Evolutionary conservation across 2,888 invertebrate species (phyloP), one percentile per base, ranked within the genome.

Genomic region (Netelia inedita): DNA sequence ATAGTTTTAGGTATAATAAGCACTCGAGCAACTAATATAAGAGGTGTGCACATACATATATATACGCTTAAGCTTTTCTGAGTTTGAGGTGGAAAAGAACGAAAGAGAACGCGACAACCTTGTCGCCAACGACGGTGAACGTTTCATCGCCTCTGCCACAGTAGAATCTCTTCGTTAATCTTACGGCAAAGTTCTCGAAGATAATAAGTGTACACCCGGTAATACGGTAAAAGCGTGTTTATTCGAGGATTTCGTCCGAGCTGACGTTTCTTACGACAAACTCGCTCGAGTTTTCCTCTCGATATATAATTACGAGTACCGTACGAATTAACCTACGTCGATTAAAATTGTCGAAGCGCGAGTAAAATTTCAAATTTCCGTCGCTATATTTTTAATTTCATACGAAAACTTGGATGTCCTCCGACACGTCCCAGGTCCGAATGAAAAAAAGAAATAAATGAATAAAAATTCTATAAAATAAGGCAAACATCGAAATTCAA

Each of bases 131-230:
- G 14, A 50, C 65, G 43, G 14, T 41, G 55, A 55, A 66, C 61
- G 61, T 61, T 76, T 35, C 53, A 53, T 76, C 68, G 75, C 78
- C 68, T 43, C 69, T 41, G 66, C 50, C 28, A 61, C 55, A 0
- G 66, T 55, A 43, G 57, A 57, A 68, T 74, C 46, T 23, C 53
- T 46, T 65, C 59, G 59, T 76, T 76, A 84, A 76, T 76, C 83
- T 76, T 21, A 72, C 73, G n/a, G 68, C 68, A 84, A 84, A 84
- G 73, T 66, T 68, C 80, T 80, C 19, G 61, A 73, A 84, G 80
- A 84, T 81, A 84, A 84, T 81, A 84, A 76, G 72, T 80, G 68
- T 76, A 84, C 76, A 80, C 66, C 69, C 66, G 73, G 59, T 76
- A 83, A 79, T 71, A 75, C 73, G 76, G 73, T 43, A 46, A 43